phyloP scores from a whole-genome alignment of 2,113 vertebrate genomes.

The Pungitius pungitius region DNA sequence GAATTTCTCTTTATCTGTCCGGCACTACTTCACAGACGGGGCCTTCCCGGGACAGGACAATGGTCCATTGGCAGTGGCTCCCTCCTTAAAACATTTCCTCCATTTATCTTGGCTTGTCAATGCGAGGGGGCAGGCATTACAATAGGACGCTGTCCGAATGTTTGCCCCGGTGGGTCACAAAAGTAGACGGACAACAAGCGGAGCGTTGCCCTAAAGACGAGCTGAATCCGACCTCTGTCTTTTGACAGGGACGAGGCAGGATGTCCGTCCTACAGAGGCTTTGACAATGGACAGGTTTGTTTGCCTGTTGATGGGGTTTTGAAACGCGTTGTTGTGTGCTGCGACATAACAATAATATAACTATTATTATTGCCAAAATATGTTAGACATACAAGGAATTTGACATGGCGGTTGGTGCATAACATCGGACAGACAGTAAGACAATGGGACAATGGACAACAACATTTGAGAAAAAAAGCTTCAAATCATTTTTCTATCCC shows the following conservation, averaged over 20 bases:
- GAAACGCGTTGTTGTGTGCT: conserved; percentile 15
- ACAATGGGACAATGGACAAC: too few species aligned
- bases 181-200: conserved; percentile 37
- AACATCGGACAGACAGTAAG: too few species aligned
- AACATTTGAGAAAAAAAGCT: not conserved
- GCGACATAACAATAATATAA: conserved; percentile 13
- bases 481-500: not conserved
- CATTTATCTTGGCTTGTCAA: conserved; percentile 6
- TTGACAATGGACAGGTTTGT: conserved; percentile 45
- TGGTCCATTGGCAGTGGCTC: conserved; percentile 10
- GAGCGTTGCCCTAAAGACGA: not conserved
- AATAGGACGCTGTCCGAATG: conserved; percentile 46
- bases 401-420: too few species aligned
- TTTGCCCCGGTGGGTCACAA: conserved; percentile 45
- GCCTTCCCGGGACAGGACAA: not conserved
- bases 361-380: too few species aligned
- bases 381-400: too few species aligned
- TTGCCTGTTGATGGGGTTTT: conserved; percentile 34
- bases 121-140: conserved; percentile 27
- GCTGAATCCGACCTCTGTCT: conserved; percentile 15
- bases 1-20: conserved; percentile 11
- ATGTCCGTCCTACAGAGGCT: conserved; percentile 47
- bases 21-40: not conserved
- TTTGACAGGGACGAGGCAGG: conserved; percentile 55
- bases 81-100: conserved; percentile 1